Evolutionary conservation across 1,140 invertebrate genomes (phyloP).

Genomic region (Chrysoperla carnea): DNA sequence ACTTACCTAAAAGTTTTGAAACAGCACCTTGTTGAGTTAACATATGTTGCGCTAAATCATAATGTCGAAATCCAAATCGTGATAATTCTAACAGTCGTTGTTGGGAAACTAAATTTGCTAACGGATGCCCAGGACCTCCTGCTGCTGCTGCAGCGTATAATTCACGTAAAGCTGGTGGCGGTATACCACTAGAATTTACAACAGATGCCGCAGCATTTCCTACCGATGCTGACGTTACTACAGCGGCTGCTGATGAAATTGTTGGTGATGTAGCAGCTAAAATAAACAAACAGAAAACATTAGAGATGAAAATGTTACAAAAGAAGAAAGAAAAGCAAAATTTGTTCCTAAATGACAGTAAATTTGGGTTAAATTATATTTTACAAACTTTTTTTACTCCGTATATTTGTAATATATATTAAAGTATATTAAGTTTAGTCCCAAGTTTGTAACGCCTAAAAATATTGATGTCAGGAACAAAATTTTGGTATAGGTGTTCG

Average conservation of each 20-base stretch:
- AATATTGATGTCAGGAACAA: too few relatives aligned
- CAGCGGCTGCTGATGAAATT: constrained; percentile 1
- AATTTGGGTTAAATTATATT: too few relatives aligned
- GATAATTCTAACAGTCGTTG: constrained; percentile 66
- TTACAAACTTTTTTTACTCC: constrained; percentile 8
- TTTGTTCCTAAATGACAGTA: too few relatives aligned
- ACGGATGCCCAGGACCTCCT: constrained; percentile 32
- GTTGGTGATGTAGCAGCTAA: constrained; percentile 2
- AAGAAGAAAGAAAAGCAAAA: constrained; percentile 10
- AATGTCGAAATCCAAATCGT: constrained; percentile 64
- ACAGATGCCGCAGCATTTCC: neutral
- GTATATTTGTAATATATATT: too few relatives aligned
- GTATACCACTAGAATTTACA: constrained; percentile 1
- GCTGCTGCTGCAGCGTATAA: constrained; percentile 24
- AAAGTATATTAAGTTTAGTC: too few relatives aligned
- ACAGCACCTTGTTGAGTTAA: constrained; percentile 81
- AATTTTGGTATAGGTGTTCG: too few relatives aligned
- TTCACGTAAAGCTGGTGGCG: constrained; percentile 13
- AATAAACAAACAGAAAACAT: neutral
- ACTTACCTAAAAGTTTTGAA: constrained; percentile 70
- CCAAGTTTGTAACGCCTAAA: too few relatives aligned
- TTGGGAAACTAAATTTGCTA: constrained; percentile 48
- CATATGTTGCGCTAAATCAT: constrained; percentile 77
- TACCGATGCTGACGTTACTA: neutral
- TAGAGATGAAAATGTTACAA: constrained; percentile 6